Evolutionary conservation across 53 echinoderm and acorn worm species (phyloP).

Genomic region (Arbacia lixula): DNA sequence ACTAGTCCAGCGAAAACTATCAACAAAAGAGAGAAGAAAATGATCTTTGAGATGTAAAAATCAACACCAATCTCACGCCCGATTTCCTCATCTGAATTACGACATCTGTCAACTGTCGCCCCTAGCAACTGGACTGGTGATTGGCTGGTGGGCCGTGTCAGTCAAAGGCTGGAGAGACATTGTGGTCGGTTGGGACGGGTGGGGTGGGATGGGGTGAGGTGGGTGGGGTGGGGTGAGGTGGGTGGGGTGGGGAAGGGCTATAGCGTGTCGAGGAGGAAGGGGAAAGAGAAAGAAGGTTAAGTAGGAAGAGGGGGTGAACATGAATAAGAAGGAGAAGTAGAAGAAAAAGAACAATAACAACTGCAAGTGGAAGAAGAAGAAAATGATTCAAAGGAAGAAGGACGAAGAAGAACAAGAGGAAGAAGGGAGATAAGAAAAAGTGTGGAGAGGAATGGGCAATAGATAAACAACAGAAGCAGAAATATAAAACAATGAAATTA

Average conservation of each 20-base stretch:
- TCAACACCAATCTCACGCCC: constrained; percentile 33
- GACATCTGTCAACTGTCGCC: constrained; percentile 33
- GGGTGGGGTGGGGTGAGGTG: neutral
- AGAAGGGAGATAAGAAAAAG: too few relatives aligned
- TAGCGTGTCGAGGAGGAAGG: neutral
- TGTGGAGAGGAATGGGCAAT: too few relatives aligned
- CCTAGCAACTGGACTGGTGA: constrained; percentile 2
- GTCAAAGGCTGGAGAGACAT: neutral
- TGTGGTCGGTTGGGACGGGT: neutral
- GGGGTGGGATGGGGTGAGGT: neutral
- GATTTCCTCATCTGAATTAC: neutral
- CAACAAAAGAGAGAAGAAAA: constrained; percentile 25
- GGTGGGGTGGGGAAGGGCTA: neutral
- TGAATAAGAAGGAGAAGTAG: neutral
- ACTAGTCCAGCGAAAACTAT: constrained; percentile 25
- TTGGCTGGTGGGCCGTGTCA: constrained; percentile 7
- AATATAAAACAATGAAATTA: neutral
- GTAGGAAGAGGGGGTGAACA: neutral
- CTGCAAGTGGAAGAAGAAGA: too few relatives aligned
- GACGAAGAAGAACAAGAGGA: too few relatives aligned
- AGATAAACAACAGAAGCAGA: neutral
- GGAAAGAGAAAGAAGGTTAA: neutral
- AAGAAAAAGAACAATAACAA: too few relatives aligned
- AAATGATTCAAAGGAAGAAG: too few relatives aligned
- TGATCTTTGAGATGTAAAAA: constrained; percentile 39